phyloP scores from a whole-genome alignment of 2,113 vertebrate species.

The Climacteris rufus region DNA sequence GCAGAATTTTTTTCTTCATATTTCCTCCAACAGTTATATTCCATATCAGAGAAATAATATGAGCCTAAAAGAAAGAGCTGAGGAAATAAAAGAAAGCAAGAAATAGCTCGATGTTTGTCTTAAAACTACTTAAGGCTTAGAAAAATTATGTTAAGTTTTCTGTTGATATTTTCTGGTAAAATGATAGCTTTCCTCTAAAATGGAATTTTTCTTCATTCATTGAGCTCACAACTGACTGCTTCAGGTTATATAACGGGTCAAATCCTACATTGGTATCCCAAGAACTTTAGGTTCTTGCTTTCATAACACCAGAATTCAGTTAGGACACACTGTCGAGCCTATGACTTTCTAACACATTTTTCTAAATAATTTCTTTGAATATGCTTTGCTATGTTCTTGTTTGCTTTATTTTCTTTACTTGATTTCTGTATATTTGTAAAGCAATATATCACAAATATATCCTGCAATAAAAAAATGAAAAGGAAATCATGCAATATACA shows the following conservation, averaged over 20 bases:
- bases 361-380: neutral
- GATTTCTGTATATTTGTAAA: neutral
- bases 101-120: neutral
- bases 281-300: neutral
- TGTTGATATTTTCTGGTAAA: neutral
- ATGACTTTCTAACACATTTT: neutral
- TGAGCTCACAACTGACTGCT: neutral
- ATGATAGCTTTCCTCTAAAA: neutral
- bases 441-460: neutral
- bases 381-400: neutral
- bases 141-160: neutral
- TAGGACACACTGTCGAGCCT: neutral
- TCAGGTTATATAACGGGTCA: neutral
- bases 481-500: neutral
- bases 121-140: neutral
- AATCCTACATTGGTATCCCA: neutral
- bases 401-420: neutral
- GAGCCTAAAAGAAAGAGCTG: neutral
- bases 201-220: neutral
- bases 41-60: neutral
- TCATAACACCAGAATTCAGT: neutral
- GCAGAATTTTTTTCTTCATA: neutral
- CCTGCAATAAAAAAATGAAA: neutral
- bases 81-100: neutral
- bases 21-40: neutral